These are phyloP conservation scores for Pinna nobilis DNA, from an alignment of 1,140 invertebrate species.

Conservation along the genomic window DNA sequence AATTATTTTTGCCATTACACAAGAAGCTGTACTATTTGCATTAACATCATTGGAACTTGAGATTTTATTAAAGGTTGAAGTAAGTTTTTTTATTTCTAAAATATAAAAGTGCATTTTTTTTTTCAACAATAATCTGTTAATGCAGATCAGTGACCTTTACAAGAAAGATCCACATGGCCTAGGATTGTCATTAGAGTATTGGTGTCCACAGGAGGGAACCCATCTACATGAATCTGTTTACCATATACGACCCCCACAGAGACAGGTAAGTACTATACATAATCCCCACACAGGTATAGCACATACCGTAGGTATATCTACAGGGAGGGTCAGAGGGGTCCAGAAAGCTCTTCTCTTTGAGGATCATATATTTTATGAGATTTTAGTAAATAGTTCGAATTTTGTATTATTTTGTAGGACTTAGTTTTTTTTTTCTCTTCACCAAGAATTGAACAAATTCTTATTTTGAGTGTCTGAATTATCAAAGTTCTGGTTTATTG, in stretches of 20 bases:
- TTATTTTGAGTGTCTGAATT: too few species aligned
- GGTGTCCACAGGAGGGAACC: constrained; percentile 81
- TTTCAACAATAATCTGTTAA: neutral
- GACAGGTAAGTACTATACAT: constrained; percentile 65
- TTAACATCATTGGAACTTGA: too few species aligned
- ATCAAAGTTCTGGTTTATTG: too few species aligned
- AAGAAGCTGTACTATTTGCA: too few species aligned
- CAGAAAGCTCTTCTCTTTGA: too few species aligned
- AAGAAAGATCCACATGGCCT: constrained; percentile 83
- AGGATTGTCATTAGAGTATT: constrained; percentile 86
- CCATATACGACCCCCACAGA: constrained; percentile 68
- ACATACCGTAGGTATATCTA: neutral
- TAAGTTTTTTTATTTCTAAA: neutral
- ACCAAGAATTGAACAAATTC: too few species aligned
- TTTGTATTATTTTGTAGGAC: too few species aligned
- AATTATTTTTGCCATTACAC: neutral
- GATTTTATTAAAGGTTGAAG: neutral
- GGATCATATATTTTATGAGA: too few species aligned
- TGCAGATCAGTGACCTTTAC: constrained; percentile 85
- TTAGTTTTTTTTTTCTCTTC: too few species aligned
- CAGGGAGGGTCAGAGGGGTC: too few species aligned
- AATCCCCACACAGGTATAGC: neutral
- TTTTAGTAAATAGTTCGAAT: too few species aligned
- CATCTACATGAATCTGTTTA: constrained; percentile 50
- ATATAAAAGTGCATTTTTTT: neutral